Base-by-base conservation (phyloP, 2,888 invertebrate genomes). In the Eilema griseolum region DNA sequence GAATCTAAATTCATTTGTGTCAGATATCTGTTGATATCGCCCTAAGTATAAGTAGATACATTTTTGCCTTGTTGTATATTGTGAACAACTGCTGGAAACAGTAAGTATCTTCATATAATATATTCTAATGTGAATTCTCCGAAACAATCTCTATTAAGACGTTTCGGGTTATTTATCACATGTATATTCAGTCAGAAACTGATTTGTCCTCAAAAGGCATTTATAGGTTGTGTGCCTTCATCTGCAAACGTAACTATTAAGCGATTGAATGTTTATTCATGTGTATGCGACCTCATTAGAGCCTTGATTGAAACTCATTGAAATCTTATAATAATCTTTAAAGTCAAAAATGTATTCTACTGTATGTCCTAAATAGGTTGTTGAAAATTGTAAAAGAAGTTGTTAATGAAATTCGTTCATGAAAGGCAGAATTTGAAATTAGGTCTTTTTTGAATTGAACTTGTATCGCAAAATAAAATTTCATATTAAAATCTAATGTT, bases 141-240 rank as follows among this genome's bases (percentile, higher is more conserved):
- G 16, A 14, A 59, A 26, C 59, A 14, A 26, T 59, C 16, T 26
- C 59, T 26, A 59, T 28, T 16, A 28, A 26, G 24, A 16, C 10
- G n/a, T 52, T 52, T 20, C n/a, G n/a, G 20, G n/a, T 52, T 52
- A 1, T n/a, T 52, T n/a, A 26, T 28, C 14, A 59, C 16, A 14
- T 59, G 14, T 33, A 23, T 33, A 37, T 61, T 23, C 61, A 61
- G 23, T 23, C 33, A 37, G 61, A 37, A 31, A n/a, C 61, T 23
- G 61, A 61, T 33, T 63, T 46, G n/a, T 63, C 46, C 26, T 46
- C 46, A 63, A 63, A n/a, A 41, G 20, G 41, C 26, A 1, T 46
- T 20, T 26, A n/a, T 24, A 20, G 24, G 11, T 26, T 28, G 1
- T 2, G 20, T 61, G 16, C 23, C 33, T 23, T 61, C 61, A 14